Evolutionary conservation across 2,888 invertebrate genomes (phyloP).

Genomic region (Cephus spinipes): DNA sequence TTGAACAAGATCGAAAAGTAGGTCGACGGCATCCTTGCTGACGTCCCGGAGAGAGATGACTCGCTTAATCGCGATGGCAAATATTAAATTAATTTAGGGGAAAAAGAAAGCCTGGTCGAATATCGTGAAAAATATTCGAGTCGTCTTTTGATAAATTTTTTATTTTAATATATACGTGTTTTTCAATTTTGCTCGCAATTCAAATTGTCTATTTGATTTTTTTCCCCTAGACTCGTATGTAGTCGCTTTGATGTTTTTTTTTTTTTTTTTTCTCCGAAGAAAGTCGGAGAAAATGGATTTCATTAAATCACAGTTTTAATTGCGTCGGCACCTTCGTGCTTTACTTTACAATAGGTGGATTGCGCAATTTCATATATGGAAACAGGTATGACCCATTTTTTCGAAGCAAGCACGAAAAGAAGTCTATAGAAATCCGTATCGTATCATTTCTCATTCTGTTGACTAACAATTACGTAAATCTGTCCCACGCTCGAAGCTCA

Average conservation of each 20-base stretch:
- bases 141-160: neutral
- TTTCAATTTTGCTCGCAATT: no score
- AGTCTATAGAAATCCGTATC: neutral
- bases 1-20: neutral
- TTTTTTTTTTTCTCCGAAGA: no score
- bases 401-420: neutral
- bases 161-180: no score
- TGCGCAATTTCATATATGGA: neutral
- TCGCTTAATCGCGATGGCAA: neutral
- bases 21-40: neutral
- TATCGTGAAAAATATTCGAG: neutral
- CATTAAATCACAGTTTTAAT: neutral
- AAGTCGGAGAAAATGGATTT: neutral
- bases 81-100: neutral
- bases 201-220: no score
- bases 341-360: neutral
- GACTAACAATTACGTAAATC: neutral
- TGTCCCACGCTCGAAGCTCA: constrained; percentile 2
- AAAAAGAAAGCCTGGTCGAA: neutral
- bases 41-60: neutral
- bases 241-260: no score
- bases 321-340: neutral
- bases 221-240: no score
- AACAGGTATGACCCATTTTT: neutral
- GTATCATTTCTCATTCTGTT: neutral